These are phyloP conservation scores for Neolamprologus hecqui DNA, from an alignment of 2,113 vertebrate genomes.

Conservation along the genomic window DNA sequence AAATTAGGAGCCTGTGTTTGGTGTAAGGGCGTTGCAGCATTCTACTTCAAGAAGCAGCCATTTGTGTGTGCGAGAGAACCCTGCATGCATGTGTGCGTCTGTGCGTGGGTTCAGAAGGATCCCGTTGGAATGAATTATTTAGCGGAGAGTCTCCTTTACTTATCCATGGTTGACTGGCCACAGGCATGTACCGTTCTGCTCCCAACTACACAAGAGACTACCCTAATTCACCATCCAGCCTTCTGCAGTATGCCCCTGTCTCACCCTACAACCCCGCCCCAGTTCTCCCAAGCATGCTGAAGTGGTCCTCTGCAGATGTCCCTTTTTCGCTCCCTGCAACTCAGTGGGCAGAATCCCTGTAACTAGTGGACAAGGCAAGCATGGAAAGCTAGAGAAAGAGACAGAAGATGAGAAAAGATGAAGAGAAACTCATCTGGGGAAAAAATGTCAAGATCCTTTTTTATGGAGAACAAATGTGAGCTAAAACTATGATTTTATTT, in stretches of 20 bases:
- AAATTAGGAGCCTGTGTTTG: constrained; percentile 46
- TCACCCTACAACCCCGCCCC: neutral
- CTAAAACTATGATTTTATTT: neutral
- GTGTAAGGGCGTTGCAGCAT: neutral
- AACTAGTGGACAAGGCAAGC: neutral
- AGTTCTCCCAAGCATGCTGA: neutral
- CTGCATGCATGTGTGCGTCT: neutral
- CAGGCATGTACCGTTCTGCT: constrained; percentile 48
- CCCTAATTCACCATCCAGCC: constrained; percentile 28
- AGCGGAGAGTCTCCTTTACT: constrained; percentile 64
- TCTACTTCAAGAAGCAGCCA: constrained; percentile 11
- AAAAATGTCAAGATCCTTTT: neutral
- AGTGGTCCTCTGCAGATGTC: neutral
- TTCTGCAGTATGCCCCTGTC: constrained; percentile 1
- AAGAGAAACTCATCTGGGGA: neutral
- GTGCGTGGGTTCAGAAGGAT: constrained; percentile 32
- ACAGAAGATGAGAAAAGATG: neutral
- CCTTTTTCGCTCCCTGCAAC: neutral
- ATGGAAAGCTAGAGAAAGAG: neutral
- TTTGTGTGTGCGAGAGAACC: constrained; percentile 5
- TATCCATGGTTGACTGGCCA: constrained; percentile 53
- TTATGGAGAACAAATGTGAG: neutral
- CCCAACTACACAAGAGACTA: constrained; percentile 40
- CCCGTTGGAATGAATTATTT: constrained; percentile 66
- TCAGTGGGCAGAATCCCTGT: neutral